Conservation (phyloP, 2,888 invertebrate species). For the Calephelis perditalis region DNA sequence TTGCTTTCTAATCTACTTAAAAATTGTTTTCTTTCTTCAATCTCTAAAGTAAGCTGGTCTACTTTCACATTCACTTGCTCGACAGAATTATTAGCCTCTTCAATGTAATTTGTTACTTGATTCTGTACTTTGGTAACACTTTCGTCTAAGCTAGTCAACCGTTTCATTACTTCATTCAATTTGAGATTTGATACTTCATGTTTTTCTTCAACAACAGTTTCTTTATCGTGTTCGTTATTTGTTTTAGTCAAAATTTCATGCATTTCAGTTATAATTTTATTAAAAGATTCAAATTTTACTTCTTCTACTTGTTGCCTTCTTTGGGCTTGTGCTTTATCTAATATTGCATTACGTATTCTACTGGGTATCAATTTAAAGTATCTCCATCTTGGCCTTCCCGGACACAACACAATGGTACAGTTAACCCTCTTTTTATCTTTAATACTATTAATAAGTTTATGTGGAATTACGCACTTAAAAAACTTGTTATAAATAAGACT, state of each 20-base stretch:
- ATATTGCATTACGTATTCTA: constrained; percentile 56
- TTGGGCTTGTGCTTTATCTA: constrained; percentile 58
- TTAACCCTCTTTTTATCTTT: constrained; percentile 57
- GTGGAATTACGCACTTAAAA: constrained; percentile 55
- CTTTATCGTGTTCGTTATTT: constrained; percentile 32
- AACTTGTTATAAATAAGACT: constrained; percentile 68
- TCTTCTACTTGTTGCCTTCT: constrained; percentile 58
- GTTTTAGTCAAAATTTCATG: constrained; percentile 49
- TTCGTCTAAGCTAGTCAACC: constrained; percentile 51
- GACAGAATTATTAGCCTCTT: constrained; percentile 44
- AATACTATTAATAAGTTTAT: constrained; percentile 45
- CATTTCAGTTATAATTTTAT: constrained; percentile 54
- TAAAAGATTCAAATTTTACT: constrained; percentile 47
- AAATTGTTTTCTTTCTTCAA: constrained; percentile 52
- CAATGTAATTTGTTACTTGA: constrained; percentile 42
- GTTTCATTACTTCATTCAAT: constrained; percentile 49
- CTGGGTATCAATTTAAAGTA: constrained; percentile 52
- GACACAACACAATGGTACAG: constrained; percentile 48
- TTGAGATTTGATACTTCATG: constrained; percentile 34
- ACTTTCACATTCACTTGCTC: constrained; percentile 55
- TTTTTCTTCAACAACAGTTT: constrained; percentile 22
- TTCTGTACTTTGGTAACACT: constrained; percentile 46
- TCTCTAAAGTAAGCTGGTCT: constrained; percentile 57
- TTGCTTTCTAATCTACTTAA: constrained; percentile 56
- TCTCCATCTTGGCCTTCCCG: constrained; percentile 58